Evolutionary conservation across 2,113 vertebrate species (phyloP).

Genomic region (Melanocharis versteri): DNA sequence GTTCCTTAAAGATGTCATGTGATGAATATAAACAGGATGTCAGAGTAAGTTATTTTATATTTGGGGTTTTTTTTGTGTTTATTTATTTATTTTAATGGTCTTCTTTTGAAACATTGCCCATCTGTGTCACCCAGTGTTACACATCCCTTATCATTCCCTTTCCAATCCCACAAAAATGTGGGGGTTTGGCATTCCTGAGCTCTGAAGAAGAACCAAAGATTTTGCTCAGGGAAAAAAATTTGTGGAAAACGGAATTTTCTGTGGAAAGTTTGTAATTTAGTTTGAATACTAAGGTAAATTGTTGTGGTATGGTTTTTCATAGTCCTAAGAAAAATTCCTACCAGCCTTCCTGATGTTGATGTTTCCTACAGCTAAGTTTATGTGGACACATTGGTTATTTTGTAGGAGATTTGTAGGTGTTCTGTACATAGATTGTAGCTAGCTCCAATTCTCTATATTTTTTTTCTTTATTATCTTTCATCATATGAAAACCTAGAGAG

Average conservation of each 20-base stretch:
- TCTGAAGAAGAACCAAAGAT: background rate
- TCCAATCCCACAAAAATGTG: fast-evolving
- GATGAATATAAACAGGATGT: background rate
- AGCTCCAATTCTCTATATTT: background rate
- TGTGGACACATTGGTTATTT: background rate
- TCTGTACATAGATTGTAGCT: background rate
- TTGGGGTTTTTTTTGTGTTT: fast-evolving
- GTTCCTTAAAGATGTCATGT: background rate
- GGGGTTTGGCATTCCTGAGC: background rate
- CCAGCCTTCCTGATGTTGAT: background rate
- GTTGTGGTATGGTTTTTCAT: background rate
- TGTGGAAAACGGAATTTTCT: background rate
- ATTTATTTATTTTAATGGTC: background rate
- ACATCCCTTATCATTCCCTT: background rate
- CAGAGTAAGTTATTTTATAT: background rate
- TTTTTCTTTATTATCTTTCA: background rate
- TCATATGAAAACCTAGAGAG: background rate
- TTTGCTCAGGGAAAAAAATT: background rate
- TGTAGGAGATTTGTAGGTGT: background rate
- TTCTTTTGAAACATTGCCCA: background rate
- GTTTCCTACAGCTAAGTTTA: background rate
- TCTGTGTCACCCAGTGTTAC: background rate
- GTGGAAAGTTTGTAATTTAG: background rate
- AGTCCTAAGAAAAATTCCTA: background rate
- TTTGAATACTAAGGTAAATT: background rate